Conservation (phyloP, 2,888 invertebrate genomes). For the Atethmia centrago region DNA sequence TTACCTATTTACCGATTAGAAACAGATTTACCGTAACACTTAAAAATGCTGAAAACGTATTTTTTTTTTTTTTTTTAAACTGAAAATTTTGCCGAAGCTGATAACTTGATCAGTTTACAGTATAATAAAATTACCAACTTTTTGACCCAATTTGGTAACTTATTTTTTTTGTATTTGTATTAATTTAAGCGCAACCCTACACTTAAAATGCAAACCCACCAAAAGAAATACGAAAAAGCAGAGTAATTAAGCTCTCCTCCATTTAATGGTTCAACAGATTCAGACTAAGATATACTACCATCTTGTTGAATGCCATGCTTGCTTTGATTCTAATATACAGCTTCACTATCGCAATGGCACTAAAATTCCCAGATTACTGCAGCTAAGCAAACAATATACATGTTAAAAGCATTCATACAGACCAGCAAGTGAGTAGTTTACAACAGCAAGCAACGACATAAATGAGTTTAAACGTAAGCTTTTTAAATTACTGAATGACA, state of each 20-base stretch:
- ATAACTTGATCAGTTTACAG: not conserved
- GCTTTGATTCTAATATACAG: constrained; percentile 37
- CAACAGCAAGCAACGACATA: no score
- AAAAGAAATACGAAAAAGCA: constrained; percentile 6
- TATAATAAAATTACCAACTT: not conserved
- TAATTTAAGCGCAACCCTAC: not conserved
- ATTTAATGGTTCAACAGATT: constrained; percentile 24
- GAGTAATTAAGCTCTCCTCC: constrained; percentile 20
- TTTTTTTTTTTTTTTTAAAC: not conserved
- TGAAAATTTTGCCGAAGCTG: not conserved
- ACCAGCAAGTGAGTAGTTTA: constrained; percentile 47
- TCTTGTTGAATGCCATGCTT: constrained; percentile 9
- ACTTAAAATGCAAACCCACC: not conserved
- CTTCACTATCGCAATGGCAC: constrained; percentile 23
- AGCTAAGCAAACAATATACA: constrained; percentile 21
- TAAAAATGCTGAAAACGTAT: not conserved
- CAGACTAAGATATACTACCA: constrained; percentile 10
- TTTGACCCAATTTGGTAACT: no score
- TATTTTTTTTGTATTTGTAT: not conserved
- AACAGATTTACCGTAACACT: no score
- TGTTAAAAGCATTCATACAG: constrained; percentile 37
- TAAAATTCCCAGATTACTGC: constrained; percentile 45
- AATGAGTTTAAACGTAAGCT: no score
- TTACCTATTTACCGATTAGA: not conserved
- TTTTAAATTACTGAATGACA: no score